Evolutionary conservation across 2,888 invertebrate species (phyloP).

Genomic region (Philhelius pedissequus): DNA sequence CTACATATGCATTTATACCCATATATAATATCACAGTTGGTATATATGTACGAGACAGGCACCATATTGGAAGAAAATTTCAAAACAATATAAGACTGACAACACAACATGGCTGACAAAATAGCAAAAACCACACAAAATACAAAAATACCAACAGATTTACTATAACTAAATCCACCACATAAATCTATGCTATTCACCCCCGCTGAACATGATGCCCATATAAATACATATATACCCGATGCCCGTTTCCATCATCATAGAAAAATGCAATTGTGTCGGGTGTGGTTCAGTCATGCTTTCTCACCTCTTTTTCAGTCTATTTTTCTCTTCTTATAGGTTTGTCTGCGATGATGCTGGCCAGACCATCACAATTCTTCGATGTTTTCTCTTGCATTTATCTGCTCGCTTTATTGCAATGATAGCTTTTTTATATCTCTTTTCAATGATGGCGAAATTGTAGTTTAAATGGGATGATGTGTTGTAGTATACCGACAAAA

Average conservation of each 20-base stretch:
- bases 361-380: conserved; percentile 14
- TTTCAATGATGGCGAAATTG: conserved; percentile 40
- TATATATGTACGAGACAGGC: not conserved
- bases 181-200: not conserved
- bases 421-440: conserved; percentile 18
- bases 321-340: not conserved
- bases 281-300: conserved; percentile 36
- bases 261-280: conserved; percentile 25
- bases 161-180: conserved; percentile 26
- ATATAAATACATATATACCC: too few relatives aligned
- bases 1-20: not conserved
- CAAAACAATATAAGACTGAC: conserved; percentile 19
- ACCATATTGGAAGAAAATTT: conserved; percentile 22
- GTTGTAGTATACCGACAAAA: too few relatives aligned
- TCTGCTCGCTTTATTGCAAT: conserved; percentile 26
- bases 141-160: not conserved
- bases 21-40: not conserved
- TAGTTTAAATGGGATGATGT: conserved; percentile 21
- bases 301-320: conserved; percentile 28
- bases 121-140: not conserved
- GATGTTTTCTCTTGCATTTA: conserved; percentile 44
- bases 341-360: conserved; percentile 28
- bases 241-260: not conserved
- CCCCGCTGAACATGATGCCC: not conserved
- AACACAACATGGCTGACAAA: not conserved